These are phyloP conservation scores for Amblyteles armatorius DNA, from an alignment of 2,888 invertebrate species.

Conservation along the genomic window DNA sequence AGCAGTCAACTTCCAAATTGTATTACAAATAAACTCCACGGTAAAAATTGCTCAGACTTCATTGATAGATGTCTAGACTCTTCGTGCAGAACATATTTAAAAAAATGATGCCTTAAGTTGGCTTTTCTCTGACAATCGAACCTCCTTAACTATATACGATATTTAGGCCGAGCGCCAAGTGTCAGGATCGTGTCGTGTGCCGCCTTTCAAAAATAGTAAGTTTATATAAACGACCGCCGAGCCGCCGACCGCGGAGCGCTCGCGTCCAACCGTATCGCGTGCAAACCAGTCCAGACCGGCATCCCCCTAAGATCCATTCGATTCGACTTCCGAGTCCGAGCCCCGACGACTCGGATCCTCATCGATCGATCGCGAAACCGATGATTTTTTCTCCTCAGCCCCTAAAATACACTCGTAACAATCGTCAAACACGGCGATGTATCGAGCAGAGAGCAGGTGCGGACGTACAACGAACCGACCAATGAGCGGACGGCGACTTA, in stretches of 20 bases:
- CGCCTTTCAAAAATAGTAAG: constrained; percentile 70
- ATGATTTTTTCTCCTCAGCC: background rate
- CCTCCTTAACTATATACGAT: background rate
- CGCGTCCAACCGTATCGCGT: constrained; percentile 9
- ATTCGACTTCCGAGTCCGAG: background rate
- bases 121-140: too few relatives aligned
- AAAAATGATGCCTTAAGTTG: background rate
- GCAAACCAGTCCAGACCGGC: constrained; percentile 9
- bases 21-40: too few relatives aligned
- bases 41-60: too few relatives aligned
- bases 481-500: background rate
- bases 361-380: background rate
- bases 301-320: background rate
- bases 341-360: background rate
- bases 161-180: constrained; percentile 12
- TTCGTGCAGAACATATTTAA: background rate
- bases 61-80: too few relatives aligned
- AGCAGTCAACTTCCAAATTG: too few relatives aligned
- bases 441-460: background rate
- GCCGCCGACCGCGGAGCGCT: constrained; percentile 25
- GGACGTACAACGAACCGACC: background rate
- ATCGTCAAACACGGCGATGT: background rate
- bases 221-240: constrained; percentile 66
- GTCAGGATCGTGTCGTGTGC: constrained; percentile 20
- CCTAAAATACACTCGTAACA: background rate